Evolutionary conservation across 2,888 invertebrate genomes (phyloP), one percentile per base, ranked within the genome.

Genomic region (Hybos culiciformis): DNA sequence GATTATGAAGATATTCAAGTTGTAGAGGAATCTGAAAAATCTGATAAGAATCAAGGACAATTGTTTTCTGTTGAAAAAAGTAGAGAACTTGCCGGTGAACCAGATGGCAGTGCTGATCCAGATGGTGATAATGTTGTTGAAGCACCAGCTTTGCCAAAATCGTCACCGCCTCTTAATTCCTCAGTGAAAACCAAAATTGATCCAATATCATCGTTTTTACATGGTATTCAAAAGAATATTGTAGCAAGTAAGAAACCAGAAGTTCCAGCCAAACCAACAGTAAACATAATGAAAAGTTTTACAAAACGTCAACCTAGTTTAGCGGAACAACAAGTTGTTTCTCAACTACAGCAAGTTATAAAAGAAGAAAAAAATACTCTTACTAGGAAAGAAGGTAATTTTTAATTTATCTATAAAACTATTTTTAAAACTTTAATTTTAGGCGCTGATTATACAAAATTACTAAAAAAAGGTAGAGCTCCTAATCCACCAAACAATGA

Each of bases 91-190:
- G 86, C 85, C 8, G 87, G 86, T 8, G 86, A 85, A 55, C 87
- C 87, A 1, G 87, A 87, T 55, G 86, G 87, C n/a, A 75, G 83
- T 53, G 85, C 86, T 12, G 86, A 86, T 64, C 83, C 84, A 2
- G 84, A 83, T 55, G 78, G 80, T 33, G 46, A 63, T 12, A 70
- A 70, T 19, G 80, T 79, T 60, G 76, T 80, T 2, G 78, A 82
- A 3, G 75, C 78, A 1, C 79, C 81, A 2, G 78, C 77, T 5
- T 61, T 84, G 44, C 83, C 83, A 0, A 73, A 75, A 45, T 76
- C 78, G 50, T 81, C 83, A 2, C 73, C 80, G 15, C 80, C 80
- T 14, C 58, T 67, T 24, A 61, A 74, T 51, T 68, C 61, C 50
- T 1, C 36, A n/a, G 20, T n/a, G 14, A 5, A n/a, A 3, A n/a